Evolutionary conservation across 2,888 invertebrate genomes (phyloP).

Genomic region (Apantesis nais): DNA sequence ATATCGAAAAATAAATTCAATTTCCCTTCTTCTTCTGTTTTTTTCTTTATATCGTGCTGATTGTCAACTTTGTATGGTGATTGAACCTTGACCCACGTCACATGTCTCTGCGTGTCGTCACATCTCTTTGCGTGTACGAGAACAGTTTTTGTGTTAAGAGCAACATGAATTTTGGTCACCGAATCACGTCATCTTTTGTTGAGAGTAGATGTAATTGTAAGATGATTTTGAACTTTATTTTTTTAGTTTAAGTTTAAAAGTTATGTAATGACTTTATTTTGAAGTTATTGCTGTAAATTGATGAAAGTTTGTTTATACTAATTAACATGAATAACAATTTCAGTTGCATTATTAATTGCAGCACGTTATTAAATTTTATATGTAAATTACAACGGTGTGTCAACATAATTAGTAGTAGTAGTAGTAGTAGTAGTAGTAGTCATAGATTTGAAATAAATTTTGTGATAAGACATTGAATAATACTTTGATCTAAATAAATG

Average conservation of each 20-base stretch:
- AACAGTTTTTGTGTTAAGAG: slow-evolving; percentile 16
- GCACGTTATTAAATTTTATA: neutral
- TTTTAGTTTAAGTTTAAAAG: neutral
- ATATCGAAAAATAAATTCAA: too few species aligned
- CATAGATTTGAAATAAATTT: neutral
- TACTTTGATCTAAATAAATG: neutral
- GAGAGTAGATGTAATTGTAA: neutral
- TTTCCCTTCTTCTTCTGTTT: slow-evolving; percentile 23
- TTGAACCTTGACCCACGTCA: slow-evolving; percentile 34
- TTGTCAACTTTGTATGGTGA: slow-evolving; percentile 6
- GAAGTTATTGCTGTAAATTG: neutral
- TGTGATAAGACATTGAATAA: neutral
- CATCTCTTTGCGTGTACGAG: slow-evolving; percentile 27
- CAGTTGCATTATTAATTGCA: neutral
- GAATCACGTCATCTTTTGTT: slow-evolving; percentile 1
- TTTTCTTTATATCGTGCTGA: neutral
- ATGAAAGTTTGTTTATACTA: neutral
- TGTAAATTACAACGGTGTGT: neutral
- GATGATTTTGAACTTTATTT: neutral
- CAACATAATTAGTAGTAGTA: neutral
- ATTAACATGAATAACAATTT: neutral
- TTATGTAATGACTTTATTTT: neutral
- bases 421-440: too few species aligned
- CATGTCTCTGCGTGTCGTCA: slow-evolving; percentile 29
- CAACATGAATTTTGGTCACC: slow-evolving; percentile 6